Evolutionary conservation across 2,113 vertebrate genomes (phyloP).

Genomic region (Nothocercus nigrocapillus): DNA sequence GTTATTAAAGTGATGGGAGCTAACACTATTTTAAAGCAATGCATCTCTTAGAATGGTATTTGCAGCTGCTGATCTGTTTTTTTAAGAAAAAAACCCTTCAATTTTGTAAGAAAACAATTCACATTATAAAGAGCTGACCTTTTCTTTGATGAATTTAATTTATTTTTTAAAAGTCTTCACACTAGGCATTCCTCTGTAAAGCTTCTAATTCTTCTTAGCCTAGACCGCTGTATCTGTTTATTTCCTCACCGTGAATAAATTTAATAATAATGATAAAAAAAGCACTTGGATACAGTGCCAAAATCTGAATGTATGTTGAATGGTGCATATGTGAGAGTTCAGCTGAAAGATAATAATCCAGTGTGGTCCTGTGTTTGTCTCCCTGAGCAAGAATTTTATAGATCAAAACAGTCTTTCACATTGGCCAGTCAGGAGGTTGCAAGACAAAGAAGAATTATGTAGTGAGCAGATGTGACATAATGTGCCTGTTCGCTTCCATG

Average conservation of each 20-base stretch:
- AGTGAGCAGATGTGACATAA: not conserved
- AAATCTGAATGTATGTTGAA: not conserved
- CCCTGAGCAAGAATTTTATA: not conserved
- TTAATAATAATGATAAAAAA: not conserved
- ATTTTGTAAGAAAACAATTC: not conserved
- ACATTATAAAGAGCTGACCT: not conserved
- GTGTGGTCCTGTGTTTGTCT: not conserved
- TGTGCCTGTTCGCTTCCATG: not conserved
- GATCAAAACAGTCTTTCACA: not conserved
- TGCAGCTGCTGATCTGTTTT: not conserved
- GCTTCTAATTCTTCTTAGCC: not conserved
- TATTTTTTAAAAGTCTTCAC: not conserved
- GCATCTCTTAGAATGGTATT: not conserved
- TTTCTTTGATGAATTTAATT: not conserved
- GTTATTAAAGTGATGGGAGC: conserved; percentile 22
- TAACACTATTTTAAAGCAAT: not conserved
- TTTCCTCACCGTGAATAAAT: not conserved
- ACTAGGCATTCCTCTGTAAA: not conserved
- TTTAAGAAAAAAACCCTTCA: not conserved
- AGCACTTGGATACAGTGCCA: accelerated
- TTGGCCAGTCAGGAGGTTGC: not conserved
- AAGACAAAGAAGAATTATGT: not conserved
- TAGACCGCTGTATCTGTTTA: not conserved
- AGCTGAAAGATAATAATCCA: not conserved
- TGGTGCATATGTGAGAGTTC: not conserved